These are phyloP conservation scores for Morpho achilles DNA, from an alignment of 2,888 invertebrate species.

Conservation along the genomic window DNA sequence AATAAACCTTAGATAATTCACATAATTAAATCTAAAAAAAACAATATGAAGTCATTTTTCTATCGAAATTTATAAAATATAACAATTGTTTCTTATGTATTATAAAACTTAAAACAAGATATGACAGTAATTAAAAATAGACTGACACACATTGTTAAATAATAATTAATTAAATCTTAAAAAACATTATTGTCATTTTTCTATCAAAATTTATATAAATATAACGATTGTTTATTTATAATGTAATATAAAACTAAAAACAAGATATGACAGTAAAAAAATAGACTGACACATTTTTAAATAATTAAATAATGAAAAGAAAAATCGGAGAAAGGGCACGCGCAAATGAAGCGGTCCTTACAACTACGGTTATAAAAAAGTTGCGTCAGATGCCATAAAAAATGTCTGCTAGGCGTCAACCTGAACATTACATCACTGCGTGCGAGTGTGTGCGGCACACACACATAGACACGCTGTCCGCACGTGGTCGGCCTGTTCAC, in stretches of 20 bases:
- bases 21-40: too few species aligned
- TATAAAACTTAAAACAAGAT: neutral
- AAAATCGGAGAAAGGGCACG: conserved; percentile 12
- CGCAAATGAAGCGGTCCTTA: conserved; percentile 38
- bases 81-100: too few species aligned
- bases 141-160: conserved; percentile 3
- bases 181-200: too few species aligned
- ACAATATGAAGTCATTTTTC: too few species aligned
- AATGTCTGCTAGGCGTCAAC: conserved; percentile 76
- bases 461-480: conserved; percentile 30
- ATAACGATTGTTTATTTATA: too few species aligned
- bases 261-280: conserved; percentile 5
- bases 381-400: conserved; percentile 77
- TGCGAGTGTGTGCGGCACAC: conserved; percentile 37
- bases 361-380: conserved; percentile 65
- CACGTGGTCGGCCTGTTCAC: conserved; percentile 34
- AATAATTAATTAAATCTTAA: neutral
- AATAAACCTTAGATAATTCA: too few species aligned
- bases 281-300: conserved; percentile 5
- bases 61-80: too few species aligned
- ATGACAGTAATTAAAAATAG: conserved; percentile 7
- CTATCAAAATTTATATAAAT: too few species aligned
- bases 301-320: neutral
- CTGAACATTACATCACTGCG: conserved; percentile 65
- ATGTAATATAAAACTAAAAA: neutral